phyloP scores from a whole-genome alignment of 2,797 vertebrate genomes.

The Spizella passerina region DNA sequence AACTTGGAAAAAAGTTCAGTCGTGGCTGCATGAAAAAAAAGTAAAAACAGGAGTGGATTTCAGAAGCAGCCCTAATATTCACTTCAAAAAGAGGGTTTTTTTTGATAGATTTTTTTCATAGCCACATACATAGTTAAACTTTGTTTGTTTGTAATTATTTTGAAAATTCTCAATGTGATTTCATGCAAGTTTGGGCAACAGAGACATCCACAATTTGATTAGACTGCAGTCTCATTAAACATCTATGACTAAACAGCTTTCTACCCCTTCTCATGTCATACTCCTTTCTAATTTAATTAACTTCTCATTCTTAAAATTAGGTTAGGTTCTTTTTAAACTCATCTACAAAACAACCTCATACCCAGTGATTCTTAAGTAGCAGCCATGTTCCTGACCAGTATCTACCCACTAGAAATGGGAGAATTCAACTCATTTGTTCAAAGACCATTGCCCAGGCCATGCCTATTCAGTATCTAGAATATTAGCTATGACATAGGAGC shows the following conservation, averaged over 20 bases:
- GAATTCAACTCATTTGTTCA: background rate
- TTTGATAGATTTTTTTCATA: background rate
- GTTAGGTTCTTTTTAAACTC: background rate
- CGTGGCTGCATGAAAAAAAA: background rate
- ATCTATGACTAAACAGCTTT: background rate
- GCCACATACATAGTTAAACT: background rate
- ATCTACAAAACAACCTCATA: background rate
- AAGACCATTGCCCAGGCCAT: background rate
- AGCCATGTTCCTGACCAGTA: background rate
- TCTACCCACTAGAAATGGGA: background rate
- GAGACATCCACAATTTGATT: background rate
- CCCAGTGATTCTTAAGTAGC: background rate
- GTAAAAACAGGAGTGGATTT: background rate
- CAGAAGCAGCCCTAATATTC: background rate
- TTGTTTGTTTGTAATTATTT: background rate
- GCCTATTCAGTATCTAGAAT: background rate
- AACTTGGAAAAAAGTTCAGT: background rate
- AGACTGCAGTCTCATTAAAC: background rate
- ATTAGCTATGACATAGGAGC: background rate
- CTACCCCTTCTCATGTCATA: background rate
- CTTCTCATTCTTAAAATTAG: background rate
- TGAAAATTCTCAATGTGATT: background rate
- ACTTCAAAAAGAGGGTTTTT: background rate
- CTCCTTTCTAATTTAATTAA: constrained; percentile 22
- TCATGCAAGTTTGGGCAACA: background rate